Base-by-base conservation (phyloP, 2,113 vertebrate genomes). In the Penelope pileata region DNA sequence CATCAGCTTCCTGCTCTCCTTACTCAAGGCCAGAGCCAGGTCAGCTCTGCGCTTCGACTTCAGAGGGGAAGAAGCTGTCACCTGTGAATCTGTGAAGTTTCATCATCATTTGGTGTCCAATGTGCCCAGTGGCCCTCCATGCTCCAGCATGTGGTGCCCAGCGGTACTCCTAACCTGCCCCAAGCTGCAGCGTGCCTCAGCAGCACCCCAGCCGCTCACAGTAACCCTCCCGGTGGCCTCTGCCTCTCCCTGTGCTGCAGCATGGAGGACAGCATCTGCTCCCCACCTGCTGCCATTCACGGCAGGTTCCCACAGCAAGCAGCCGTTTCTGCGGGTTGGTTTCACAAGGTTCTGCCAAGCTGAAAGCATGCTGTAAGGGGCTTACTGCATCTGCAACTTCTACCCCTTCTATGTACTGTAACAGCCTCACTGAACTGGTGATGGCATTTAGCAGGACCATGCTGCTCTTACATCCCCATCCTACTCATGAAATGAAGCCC, bases 61-160 rank as follows among this genome's bases (percentile, higher is more conserved):
- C 16, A 18, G 3, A 12, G 3, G 12, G 50, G 36, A 43, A 36
- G 43, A 4, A 73, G 30, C 9, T 50, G 1, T 23, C 9, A 0
- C 0, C 1, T 26, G 23, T 66, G 9, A 6, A 19, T 9, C 12
- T 0, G 0, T 9, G 30, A 59, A 2, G 0, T 7, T 10, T 4
- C 8, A 5, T 2, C 19, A 53, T 6, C 3, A 0, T 9, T 38
- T 3, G 6, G 23, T 47, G 22, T 7, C 4, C n/a, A 27, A 21
- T 0, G 12, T 1, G 16, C 83, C 24, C 16, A 16, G 40, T 15
- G 0, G 2, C 16, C 12, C 27, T 38, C 36, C 27, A 12, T 26
- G 16, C 10, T 12, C 36, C 8, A 8, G 26, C 58, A 36, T 34
- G 23, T 60, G 14, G 14, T 60, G 58, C 34, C 34, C 10, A 16